phyloP scores from a whole-genome alignment of 2,797 vertebrate genomes.

The Euthynnus affinis region DNA sequence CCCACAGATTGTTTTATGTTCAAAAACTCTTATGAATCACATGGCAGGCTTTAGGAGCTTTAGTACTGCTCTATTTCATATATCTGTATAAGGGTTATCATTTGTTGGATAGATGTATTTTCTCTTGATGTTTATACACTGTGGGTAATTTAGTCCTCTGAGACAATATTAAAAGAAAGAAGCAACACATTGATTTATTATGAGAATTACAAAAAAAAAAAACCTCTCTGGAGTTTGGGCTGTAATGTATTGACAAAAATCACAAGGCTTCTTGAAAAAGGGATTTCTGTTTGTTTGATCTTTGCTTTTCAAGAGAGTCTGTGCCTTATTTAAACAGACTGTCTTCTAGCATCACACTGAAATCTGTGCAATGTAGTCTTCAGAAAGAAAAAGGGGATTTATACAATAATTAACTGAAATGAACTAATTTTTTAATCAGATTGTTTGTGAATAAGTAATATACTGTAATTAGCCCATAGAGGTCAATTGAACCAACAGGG shows the following conservation, averaged over 20 bases:
- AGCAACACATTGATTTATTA: slow-evolving; percentile 44
- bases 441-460: slow-evolving; percentile 21
- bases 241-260: slow-evolving; percentile 53
- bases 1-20: slow-evolving; percentile 22
- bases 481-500: slow-evolving; percentile 33
- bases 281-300: slow-evolving; percentile 54
- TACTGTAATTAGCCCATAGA: slow-evolving; percentile 46
- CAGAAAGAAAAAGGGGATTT: slow-evolving; percentile 19
- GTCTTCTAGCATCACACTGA: slow-evolving; percentile 19
- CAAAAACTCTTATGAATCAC: not conserved
- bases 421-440: slow-evolving; percentile 26
- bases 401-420: slow-evolving; percentile 28
- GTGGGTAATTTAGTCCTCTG: slow-evolving; percentile 42
- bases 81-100: slow-evolving; percentile 24
- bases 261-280: slow-evolving; percentile 37
- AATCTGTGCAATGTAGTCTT: slow-evolving; percentile 9
- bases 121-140: slow-evolving; percentile 32
- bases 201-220: slow-evolving; percentile 17
- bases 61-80: slow-evolving; percentile 12
- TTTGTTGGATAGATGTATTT: slow-evolving; percentile 38
- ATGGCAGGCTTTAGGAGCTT: slow-evolving; percentile 22
- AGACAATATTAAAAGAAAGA: slow-evolving; percentile 54
- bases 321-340: slow-evolving; percentile 2
- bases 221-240: slow-evolving; percentile 7
- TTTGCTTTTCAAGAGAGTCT: slow-evolving; percentile 46